phyloP scores from a whole-genome alignment of 2,113 vertebrate genomes.

The Mastomys coucha region DNA sequence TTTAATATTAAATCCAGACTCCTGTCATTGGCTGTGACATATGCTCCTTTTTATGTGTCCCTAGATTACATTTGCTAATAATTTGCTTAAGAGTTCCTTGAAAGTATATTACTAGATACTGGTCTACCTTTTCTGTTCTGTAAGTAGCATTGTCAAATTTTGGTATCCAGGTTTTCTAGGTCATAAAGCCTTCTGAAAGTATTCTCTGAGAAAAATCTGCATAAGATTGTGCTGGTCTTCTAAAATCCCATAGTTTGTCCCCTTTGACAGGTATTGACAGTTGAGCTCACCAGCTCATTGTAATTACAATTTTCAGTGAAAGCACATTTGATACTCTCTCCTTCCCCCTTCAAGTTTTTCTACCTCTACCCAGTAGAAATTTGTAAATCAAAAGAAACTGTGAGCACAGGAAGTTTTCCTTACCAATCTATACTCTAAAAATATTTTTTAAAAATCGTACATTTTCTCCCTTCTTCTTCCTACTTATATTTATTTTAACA shows the following conservation, averaged over 20 bases:
- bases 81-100: constrained; percentile 30
- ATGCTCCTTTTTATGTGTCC: neutral
- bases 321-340: neutral
- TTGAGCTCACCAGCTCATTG: neutral
- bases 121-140: neutral
- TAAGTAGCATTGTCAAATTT: neutral
- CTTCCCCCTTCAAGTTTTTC: neutral
- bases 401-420: neutral
- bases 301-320: neutral
- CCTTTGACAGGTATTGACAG: neutral
- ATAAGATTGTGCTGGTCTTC: neutral
- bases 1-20: constrained; percentile 22
- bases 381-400: neutral
- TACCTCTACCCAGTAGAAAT: neutral
- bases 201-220: neutral
- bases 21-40: neutral
- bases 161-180: neutral
- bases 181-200: neutral
- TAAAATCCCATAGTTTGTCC: neutral
- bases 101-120: neutral
- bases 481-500: neutral
- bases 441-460: neutral
- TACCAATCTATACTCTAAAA: neutral
- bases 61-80: constrained; percentile 2
- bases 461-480: neutral